phyloP scores from a whole-genome alignment of 2,888 invertebrate species.

The Slavum lentiscoides region DNA sequence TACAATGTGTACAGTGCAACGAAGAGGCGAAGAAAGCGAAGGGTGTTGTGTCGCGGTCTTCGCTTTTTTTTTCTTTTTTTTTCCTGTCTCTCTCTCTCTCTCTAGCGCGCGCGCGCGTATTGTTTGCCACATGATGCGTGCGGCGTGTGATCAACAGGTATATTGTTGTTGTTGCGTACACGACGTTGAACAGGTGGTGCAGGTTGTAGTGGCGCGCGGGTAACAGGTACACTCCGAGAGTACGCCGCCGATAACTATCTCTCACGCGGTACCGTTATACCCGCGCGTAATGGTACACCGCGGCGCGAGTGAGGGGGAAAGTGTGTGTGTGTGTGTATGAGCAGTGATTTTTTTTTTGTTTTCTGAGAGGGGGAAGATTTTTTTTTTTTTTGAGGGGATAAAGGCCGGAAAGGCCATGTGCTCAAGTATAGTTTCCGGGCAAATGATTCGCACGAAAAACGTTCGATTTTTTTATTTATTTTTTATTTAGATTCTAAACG shows the following conservation, averaged over 20 bases:
- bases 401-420: constrained; percentile 24
- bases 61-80: constrained; percentile 35
- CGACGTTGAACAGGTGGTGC: constrained; percentile 24
- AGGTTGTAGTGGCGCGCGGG: not conserved
- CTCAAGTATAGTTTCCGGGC: too few relatives aligned
- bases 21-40: constrained; percentile 35
- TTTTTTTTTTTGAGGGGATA: constrained; percentile 1
- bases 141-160: constrained; percentile 48
- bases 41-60: constrained; percentile 45
- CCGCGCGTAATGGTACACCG: not conserved
- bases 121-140: constrained; percentile 23
- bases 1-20: not conserved
- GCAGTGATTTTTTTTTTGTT: not conserved
- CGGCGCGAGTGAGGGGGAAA: not conserved
- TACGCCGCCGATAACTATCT: constrained; percentile 36
- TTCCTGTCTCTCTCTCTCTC: constrained; percentile 5
- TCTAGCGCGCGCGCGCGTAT: not conserved
- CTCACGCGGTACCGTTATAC: constrained; percentile 42
- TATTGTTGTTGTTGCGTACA: constrained; percentile 2
- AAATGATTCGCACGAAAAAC: too few relatives aligned
- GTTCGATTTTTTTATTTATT: too few relatives aligned
- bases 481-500: too few relatives aligned
- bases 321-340: not conserved
- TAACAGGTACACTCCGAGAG: constrained; percentile 28
- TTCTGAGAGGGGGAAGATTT: not conserved